These are phyloP conservation scores for Argyresthia goedartella DNA, from an alignment of 2,888 invertebrate genomes.

Conservation along the genomic window DNA sequence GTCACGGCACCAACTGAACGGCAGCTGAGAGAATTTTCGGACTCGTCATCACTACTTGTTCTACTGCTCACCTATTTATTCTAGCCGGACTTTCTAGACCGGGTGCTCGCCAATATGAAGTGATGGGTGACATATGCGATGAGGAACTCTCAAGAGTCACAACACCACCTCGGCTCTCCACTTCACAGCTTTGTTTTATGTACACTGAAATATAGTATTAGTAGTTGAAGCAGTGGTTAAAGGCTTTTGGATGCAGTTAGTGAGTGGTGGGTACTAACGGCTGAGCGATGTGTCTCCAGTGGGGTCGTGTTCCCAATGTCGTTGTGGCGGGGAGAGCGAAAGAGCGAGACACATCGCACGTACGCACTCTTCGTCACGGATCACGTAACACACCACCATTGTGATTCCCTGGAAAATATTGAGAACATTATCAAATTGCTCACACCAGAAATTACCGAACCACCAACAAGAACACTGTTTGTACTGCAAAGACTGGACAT, in stretches of 20 bases:
- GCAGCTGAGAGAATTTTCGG: no score
- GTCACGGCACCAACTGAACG: no score
- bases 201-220: slow-evolving; percentile 32
- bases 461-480: no score
- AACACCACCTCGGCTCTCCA: slow-evolving; percentile 71
- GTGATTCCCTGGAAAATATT: slow-evolving; percentile 63
- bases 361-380: slow-evolving; percentile 69
- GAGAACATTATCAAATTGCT: no score
- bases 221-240: not conserved
- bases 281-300: slow-evolving; percentile 72
- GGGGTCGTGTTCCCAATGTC: slow-evolving; percentile 63
- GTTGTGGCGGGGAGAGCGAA: slow-evolving; percentile 32
- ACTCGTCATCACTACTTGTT: not conserved
- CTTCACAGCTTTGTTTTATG: slow-evolving; percentile 75
- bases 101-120: slow-evolving; percentile 51
- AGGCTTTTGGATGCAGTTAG: no score
- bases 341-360: slow-evolving; percentile 46
- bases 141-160: slow-evolving; percentile 39
- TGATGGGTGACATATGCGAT: slow-evolving; percentile 42
- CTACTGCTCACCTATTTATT: slow-evolving; percentile 36
- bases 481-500: no score
- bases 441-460: no score
- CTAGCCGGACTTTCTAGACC: slow-evolving; percentile 39
- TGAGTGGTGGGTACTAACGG: slow-evolving; percentile 49
- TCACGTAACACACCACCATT: slow-evolving; percentile 71